Base-by-base conservation (phyloP, 2,888 invertebrate species). In the Bembecia ichneumoniformis region DNA sequence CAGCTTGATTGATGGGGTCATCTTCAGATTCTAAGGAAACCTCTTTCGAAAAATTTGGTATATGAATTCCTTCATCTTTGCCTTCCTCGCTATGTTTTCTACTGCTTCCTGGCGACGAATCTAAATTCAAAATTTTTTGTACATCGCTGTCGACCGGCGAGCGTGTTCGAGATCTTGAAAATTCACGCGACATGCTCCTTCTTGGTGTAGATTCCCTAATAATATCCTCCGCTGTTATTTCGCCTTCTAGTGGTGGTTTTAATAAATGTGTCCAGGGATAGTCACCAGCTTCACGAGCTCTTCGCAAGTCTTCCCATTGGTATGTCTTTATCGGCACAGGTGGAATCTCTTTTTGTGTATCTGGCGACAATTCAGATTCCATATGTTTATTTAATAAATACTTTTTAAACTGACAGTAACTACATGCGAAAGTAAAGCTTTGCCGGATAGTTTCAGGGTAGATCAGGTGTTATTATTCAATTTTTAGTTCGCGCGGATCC, bases 211-310 rank as follows among this genome's bases (percentile, higher is more conserved):
- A 74, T 59, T 81, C 83, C 58, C 84, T 74, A 53, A 86, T 72
- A 58, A 90, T 68, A 73, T 89, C 75, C 74, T 86, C 87, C 20
- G 87, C 87, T 47, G 87, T 87, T 54, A 88, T 77, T 66, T 82
- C 81, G 49, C 82, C 84, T 61, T 79, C 77, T 16, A 91, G 73
- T 0, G 91, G 90, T 17, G 86, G 89, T 72, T 94, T 94, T 63
- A 92, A 88, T 20, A 94, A 78, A 75, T 94, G 91, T 11, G 94
- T 94, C 93, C 94, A 94, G 59, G 94, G 94, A 69, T 94, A 94
- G 46, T 91, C 91, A 55, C 94, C 94, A 69, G 90, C 88, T 63
- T 90, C 88, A 77, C 91, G 91, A 60, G 91, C 89, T 71, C 92
- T 88, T 63, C 90, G 83, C 43, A 94, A 81, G 77, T 94, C 94